These are phyloP conservation scores for Bombyx huttoni DNA, from an alignment of 2,888 invertebrate species.

Conservation along the genomic window DNA sequence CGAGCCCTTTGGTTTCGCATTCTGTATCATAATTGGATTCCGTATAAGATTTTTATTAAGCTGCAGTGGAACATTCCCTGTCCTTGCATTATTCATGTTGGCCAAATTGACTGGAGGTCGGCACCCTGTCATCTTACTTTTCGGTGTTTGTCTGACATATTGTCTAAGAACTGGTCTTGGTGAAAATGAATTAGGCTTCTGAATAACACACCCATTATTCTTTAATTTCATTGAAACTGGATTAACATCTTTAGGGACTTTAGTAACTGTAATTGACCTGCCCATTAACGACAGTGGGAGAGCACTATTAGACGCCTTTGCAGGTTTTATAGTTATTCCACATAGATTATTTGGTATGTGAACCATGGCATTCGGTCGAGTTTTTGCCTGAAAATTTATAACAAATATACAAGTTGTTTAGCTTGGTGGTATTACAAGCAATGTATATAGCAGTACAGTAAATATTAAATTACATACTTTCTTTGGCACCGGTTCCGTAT, in stretches of 20 bases:
- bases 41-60: constrained; percentile 14
- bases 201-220: constrained; percentile 16
- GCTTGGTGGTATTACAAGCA: too few relatives aligned
- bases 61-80: constrained; percentile 9
- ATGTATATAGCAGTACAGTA: too few relatives aligned
- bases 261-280: constrained; percentile 21
- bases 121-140: constrained; percentile 1
- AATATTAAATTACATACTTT: constrained; percentile 25
- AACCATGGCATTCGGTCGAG: constrained; percentile 51
- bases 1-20: constrained; percentile 12
- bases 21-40: constrained; percentile 15
- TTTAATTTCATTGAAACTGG: constrained; percentile 18
- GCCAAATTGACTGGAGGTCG: constrained; percentile 1
- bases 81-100: constrained; percentile 7
- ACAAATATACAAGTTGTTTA: not conserved
- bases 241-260: constrained; percentile 17
- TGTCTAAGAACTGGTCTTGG: constrained; percentile 7
- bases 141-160: constrained; percentile 6
- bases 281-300: constrained; percentile 7
- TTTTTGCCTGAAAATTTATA: constrained; percentile 37
- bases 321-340: constrained; percentile 36
- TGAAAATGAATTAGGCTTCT: not conserved
- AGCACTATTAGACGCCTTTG: constrained; percentile 17
- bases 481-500: constrained; percentile 45
- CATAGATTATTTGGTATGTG: constrained; percentile 42